Conservation (phyloP, 2,113 vertebrate genomes). For the Poicephalus gulielmi region DNA sequence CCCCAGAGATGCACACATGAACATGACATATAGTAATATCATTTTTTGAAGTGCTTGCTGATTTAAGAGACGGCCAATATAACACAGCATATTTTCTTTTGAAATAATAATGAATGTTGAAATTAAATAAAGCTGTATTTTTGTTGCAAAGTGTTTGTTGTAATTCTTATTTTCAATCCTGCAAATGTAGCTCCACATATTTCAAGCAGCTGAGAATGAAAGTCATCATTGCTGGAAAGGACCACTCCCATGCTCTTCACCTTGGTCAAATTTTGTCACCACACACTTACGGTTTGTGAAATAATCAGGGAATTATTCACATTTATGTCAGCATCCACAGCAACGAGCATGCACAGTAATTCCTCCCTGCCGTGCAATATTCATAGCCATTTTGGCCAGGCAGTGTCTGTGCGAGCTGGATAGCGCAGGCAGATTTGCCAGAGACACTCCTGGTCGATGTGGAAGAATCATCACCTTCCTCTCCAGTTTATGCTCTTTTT, state of each 20-base stretch:
- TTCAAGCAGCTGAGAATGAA: not conserved
- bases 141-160: not conserved
- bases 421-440: not conserved
- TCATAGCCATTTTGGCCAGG: not conserved
- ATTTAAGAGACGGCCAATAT: constrained; percentile 35
- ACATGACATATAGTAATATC: not conserved
- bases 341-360: not conserved
- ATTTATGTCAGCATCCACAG: not conserved
- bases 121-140: constrained; percentile 70
- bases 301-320: not conserved
- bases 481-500: not conserved
- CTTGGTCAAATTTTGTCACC: not conserved
- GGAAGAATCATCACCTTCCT: accelerated
- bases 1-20: not conserved
- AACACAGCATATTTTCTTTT: constrained; percentile 41
- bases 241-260: not conserved
- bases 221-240: not conserved
- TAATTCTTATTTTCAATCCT: not conserved
- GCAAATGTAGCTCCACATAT: not conserved
- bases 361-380: not conserved
- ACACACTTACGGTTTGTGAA: not conserved
- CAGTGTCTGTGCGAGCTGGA: not conserved
- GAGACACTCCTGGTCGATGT: accelerated
- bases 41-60: constrained; percentile 1
- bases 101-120: constrained; percentile 15